A percentile compares a stretch with the other conserved stretches of the same genome.
phyloP scores from a whole-genome alignment of 2,113 vertebrate species.

The Pseudorasbora parva region DNA sequence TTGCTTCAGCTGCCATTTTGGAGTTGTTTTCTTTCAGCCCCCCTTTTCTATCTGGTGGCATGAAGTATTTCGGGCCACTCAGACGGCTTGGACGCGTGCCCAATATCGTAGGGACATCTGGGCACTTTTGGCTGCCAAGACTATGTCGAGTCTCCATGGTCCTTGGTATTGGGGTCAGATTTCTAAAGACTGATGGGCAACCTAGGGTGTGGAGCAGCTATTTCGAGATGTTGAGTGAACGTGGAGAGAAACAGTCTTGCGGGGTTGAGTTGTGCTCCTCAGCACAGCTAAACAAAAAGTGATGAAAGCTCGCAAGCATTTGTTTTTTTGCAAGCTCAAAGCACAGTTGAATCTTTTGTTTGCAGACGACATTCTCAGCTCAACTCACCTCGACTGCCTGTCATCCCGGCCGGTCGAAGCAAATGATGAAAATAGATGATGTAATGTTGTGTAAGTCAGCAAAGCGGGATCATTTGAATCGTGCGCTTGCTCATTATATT shows the following conservation, averaged over 20 bases:
- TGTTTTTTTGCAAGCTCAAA: conserved; percentile 16
- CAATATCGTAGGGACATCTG: conserved; percentile 60
- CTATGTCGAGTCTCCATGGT: conserved; percentile 50
- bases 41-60: conserved; percentile 26
- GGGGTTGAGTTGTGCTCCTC: neutral
- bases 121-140: conserved; percentile 59
- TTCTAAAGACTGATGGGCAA: conserved; percentile 70
- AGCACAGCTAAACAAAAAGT: neutral
- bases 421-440: conserved; percentile 52
- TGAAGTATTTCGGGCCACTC: conserved; percentile 53
- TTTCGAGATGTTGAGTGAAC: conserved; percentile 30
- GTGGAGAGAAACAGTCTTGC: neutral
- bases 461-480: conserved; percentile 38
- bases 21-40: conserved; percentile 30
- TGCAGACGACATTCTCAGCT: conserved; percentile 64
- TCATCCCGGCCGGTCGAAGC: conserved; percentile 19
- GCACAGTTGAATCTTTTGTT: conserved; percentile 52
- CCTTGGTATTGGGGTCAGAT: conserved; percentile 71
- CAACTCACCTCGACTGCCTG: conserved; percentile 19
- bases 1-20: conserved; percentile 9
- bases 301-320: conserved; percentile 1
- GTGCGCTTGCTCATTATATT: conserved; percentile 30
- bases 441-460: conserved; percentile 51
- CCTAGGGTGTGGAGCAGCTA: conserved; percentile 38
- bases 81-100: conserved; percentile 58